Percentiles rank a stretch among this genome's conserved stretches.
These are phyloP conservation scores for Papilio protenor DNA, from an alignment of 2,888 invertebrate species.

Conservation along the genomic window DNA sequence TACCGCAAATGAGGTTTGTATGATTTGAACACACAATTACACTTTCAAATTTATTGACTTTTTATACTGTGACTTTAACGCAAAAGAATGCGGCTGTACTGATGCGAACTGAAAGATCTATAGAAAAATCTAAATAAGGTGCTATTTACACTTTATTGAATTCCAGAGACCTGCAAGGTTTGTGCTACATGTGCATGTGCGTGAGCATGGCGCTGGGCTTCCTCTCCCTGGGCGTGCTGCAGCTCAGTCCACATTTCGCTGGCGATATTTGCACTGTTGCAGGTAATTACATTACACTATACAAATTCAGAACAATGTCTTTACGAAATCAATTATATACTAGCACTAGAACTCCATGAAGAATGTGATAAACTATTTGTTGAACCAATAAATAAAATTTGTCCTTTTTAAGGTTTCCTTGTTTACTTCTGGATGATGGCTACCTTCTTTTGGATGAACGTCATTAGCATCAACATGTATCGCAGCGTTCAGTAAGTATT, in stretches of 20 bases:
- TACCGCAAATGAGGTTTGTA: constrained; percentile 85
- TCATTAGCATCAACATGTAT: constrained; percentile 88
- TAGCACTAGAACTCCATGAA: not conserved
- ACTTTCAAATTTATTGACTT: too few species aligned
- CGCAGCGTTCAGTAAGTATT: constrained; percentile 86
- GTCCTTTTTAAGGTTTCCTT: constrained; percentile 75
- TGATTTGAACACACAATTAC: not conserved
- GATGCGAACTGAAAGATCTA: not conserved
- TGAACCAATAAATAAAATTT: constrained; percentile 1
- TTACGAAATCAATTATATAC: not conserved
- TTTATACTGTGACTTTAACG: not conserved
- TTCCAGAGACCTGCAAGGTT: constrained; percentile 85
- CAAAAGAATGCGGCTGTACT: not conserved
- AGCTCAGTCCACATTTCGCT: constrained; percentile 71
- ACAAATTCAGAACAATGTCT: not conserved
- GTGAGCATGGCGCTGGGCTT: constrained; percentile 85
- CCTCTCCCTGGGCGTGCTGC: constrained; percentile 83
- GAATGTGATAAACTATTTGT: not conserved
- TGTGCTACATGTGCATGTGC: constrained; percentile 86
- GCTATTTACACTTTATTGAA: not conserved
- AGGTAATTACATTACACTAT: constrained; percentile 64
- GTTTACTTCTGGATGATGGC: constrained; percentile 86
- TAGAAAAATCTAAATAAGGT: not conserved
- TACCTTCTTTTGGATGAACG: constrained; percentile 89
- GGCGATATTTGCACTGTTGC: constrained; percentile 77